Evolutionary conservation across 1,140 invertebrate species (phyloP), one percentile per base, ranked within the genome.

Genomic region (Hypothenemus hampei): DNA sequence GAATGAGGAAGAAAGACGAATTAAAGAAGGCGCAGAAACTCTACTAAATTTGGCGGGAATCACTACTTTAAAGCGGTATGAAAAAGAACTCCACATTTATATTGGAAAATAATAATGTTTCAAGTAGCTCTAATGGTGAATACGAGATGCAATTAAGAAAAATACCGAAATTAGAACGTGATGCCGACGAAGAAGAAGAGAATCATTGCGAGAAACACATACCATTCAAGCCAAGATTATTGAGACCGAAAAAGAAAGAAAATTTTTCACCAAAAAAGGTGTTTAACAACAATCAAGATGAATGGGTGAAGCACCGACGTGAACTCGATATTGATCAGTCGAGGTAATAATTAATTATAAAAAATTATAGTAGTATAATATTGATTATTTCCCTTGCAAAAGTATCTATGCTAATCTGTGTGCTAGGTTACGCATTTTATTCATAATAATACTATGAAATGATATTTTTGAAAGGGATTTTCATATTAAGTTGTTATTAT

Each of bases 11-110:
- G 82, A 84, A 65, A 77, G 84, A 41, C 84, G 84, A 59, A 85
- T 87, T 41, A 84, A 81, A 13, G 87, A 89, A 69, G 87, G 87
- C 51, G 85, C 85, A 0, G 86, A 89, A 62, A 87, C 87, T 0
- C 69, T 91, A 33, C 69, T 91, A 10, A 86, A 87, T 69, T 70
- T 87, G 18, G 85, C 85, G 0, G 83, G 83, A 21, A 65, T 71
- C 31, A 57, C 62, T 10, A 66, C 62, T n/a, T 43, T 57, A 16
- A 67, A 67, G 23, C 35, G 55, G 53, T 56, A 36, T n/a, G n/a
- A n/a, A n/a, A n/a, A n/a, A n/a, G n/a, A n/a, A n/a, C n/a, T n/a
- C n/a, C n/a, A n/a, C n/a, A n/a, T n/a, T n/a, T n/a, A n/a, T n/a
- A n/a, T n/a, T n/a, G n/a, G n/a, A n/a, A n/a, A n/a, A n/a, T n/a